Evolutionary conservation across 2,797 vertebrate genomes (phyloP).

Genomic region (Carapus acus): DNA sequence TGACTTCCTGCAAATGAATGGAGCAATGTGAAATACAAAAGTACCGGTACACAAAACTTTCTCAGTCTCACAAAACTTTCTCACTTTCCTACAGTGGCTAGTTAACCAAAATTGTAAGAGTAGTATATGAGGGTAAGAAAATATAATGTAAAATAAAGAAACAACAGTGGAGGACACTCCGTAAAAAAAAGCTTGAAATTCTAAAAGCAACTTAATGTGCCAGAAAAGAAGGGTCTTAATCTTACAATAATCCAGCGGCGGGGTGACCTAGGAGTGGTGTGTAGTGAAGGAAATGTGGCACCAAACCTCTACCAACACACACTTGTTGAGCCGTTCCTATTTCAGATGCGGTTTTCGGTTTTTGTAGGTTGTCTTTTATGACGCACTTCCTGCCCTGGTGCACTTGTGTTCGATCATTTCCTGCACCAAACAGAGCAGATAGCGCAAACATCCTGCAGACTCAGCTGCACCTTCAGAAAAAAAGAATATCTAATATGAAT

Average conservation of each 20-base stretch:
- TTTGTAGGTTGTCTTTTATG: constrained; percentile 40
- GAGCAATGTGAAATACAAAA: neutral
- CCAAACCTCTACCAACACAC: constrained; percentile 26
- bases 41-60: no score
- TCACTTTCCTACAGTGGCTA: no score
- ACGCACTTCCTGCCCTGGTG: constrained; percentile 64
- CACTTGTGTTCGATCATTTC: constrained; percentile 43
- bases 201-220: constrained; percentile 41
- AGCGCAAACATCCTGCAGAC: constrained; percentile 51
- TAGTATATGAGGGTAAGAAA: no score
- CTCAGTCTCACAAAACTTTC: no score
- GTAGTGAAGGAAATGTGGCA: constrained; percentile 41
- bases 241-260: constrained; percentile 4
- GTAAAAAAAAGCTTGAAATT: constrained; percentile 7
- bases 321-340: constrained; percentile 53
- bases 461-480: constrained; percentile 4
- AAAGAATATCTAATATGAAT: constrained; percentile 1
- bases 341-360: constrained; percentile 51
- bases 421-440: constrained; percentile 35
- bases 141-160: no score
- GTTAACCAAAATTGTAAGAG: no score
- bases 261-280: constrained; percentile 11
- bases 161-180: no score
- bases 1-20: constrained; percentile 53
- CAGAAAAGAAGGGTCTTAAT: constrained; percentile 12